Base-by-base conservation (phyloP, 2,113 vertebrate genomes). In the Brachypteracias leptosomus region DNA sequence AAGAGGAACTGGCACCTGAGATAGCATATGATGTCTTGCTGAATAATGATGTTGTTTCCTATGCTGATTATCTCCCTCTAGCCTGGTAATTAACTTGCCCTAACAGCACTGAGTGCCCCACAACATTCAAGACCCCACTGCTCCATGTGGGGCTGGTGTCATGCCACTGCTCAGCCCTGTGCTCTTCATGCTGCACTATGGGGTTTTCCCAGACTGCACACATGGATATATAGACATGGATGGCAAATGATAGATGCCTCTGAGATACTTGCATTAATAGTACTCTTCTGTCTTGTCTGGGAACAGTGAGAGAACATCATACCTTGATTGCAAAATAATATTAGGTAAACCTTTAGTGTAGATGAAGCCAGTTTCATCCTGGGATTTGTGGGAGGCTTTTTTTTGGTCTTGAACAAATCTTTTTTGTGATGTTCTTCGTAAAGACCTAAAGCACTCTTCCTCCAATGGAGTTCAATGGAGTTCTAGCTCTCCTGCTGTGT, bases 1-100 rank as follows among this genome's bases (percentile, higher is more conserved):
- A 76, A 55, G 95, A 95, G 93, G 51, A 93, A 90, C 91, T 92
- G 79, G 84, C 73, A 93, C 82, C 88, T 18, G 16, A 96, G 92
- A 89, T 55, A 93, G 83, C 42, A 83, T 55, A 73, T 63, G 59
- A 74, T 89, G 93, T 77, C 83, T 83, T 84, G 79, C 72, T 88
- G 88, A 96, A 93, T 84, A 93, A 89, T 71, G 59, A 70, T 59
- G 72, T 74, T 79, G 52, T 93, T 96, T 94, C 83, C 90, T 89
- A 15, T 33, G 67, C 61, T 81, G 62, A 81, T 93, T 90, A 71
- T 88, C 71, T 80, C 78, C 82, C 59, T 62, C 49, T 86, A 77
- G 70, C 58, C 46, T 88, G 47, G 40, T 66, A 94, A 93, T 92
- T 91, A 89, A 94, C 87, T 91, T 93, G 93, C 89, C 87, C 85